These are phyloP conservation scores for Rhadina sibilatrix DNA, from an alignment of 2,113 vertebrate genomes.

Conservation along the genomic window DNA sequence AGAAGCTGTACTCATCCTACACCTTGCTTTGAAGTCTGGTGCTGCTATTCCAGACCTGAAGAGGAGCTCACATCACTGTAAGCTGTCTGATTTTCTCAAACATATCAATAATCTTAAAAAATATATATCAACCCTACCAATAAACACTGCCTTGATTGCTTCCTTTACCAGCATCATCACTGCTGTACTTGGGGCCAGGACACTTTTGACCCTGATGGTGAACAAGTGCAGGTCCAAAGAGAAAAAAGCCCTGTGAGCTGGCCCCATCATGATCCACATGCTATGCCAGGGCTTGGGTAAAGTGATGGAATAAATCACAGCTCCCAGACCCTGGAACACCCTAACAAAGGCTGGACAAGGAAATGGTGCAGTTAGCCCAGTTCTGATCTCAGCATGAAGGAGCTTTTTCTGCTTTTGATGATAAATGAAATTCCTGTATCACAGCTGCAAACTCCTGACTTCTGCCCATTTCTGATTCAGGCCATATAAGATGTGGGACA, in stretches of 20 bases:
- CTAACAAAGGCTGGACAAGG: constrained; percentile 20
- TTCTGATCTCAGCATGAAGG: constrained; percentile 63
- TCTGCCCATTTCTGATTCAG: constrained; percentile 34
- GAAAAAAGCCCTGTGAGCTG: background rate
- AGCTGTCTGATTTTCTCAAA: background rate
- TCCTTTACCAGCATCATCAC: background rate
- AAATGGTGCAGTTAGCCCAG: constrained; percentile 40
- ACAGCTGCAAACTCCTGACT: constrained; percentile 27
- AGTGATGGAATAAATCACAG: background rate
- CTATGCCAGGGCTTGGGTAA: background rate
- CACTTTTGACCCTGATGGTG: background rate
- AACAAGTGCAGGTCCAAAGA: background rate
- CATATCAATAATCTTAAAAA: background rate
- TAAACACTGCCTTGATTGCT: background rate
- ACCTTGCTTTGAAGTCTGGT: background rate
- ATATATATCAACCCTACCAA: background rate
- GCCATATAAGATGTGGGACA: background rate
- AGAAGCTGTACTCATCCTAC: background rate
- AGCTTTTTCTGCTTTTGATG: constrained; percentile 59
- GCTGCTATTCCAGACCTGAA: background rate
- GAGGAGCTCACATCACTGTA: background rate
- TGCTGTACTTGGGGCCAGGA: background rate
- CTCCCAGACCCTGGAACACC: constrained; percentile 13
- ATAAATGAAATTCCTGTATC: constrained; percentile 50
- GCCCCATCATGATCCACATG: background rate